Conservation (phyloP, 2,113 vertebrate genomes). For the Rhadina sibilatrix region DNA sequence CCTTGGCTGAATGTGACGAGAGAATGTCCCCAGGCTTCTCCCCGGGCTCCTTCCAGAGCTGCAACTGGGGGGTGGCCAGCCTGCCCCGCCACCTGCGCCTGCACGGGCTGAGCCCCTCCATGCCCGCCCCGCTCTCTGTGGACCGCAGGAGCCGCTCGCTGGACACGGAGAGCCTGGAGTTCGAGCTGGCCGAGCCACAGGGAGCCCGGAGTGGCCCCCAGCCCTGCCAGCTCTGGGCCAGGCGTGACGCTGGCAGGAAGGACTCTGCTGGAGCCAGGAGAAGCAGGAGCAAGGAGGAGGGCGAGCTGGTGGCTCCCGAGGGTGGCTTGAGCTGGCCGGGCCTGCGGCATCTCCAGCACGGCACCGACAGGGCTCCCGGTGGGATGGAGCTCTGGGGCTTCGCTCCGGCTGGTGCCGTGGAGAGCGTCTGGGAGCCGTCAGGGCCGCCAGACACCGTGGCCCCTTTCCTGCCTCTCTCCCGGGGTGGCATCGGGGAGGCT, state of each 20-base stretch:
- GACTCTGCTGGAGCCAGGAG: slow-evolving; percentile 48
- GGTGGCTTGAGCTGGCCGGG: slow-evolving; percentile 52
- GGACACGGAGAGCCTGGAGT: slow-evolving; percentile 87
- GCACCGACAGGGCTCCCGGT: not conserved
- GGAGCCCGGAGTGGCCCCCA: slow-evolving; percentile 30
- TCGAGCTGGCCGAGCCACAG: slow-evolving; percentile 74
- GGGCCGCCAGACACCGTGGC: not conserved
- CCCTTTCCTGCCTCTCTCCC: slow-evolving; percentile 10
- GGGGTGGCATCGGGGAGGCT: not conserved
- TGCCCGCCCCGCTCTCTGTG: slow-evolving; percentile 78
- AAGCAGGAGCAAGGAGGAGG: slow-evolving; percentile 34
- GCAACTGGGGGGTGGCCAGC: slow-evolving; percentile 88
- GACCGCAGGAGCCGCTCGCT: slow-evolving; percentile 91
- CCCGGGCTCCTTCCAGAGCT: slow-evolving; percentile 75
- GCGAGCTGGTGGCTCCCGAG: slow-evolving; percentile 30
- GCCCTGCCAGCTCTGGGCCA: slow-evolving; percentile 4
- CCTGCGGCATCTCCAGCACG: not conserved
- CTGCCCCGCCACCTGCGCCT: slow-evolving; percentile 88
- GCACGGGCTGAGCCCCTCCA: slow-evolving; percentile 75
- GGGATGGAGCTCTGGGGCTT: slow-evolving; percentile 20
- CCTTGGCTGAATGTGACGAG: slow-evolving; percentile 85
- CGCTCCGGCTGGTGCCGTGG: accelerated
- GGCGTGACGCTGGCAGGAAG: slow-evolving; percentile 30
- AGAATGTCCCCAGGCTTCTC: slow-evolving; percentile 78
- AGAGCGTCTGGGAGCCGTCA: not conserved